Percentiles rank a stretch among this genome's conserved stretches.
phyloP scores from a whole-genome alignment of 1,140 invertebrate genomes.

The Pantala flavescens region DNA sequence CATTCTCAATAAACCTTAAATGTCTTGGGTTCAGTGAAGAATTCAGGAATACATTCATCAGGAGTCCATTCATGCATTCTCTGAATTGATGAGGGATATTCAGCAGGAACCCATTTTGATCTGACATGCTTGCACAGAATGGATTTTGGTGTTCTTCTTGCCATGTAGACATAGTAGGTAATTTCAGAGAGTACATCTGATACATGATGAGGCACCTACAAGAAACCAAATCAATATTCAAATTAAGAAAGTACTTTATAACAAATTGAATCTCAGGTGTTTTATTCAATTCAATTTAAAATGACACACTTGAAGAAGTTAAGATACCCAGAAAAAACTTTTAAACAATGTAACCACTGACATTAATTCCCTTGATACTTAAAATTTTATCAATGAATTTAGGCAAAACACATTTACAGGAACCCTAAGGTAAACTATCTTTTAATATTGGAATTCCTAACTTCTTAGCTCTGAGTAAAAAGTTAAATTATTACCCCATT shows the following conservation, averaged over 20 bases:
- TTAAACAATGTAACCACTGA: too few relatives aligned
- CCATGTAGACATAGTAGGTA: conserved; percentile 94
- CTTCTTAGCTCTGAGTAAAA: too few relatives aligned
- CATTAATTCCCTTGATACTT: too few relatives aligned
- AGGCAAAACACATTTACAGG: too few relatives aligned
- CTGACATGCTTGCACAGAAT: conserved; percentile 86
- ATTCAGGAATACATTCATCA: conserved; percentile 95
- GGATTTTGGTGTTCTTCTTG: conserved; percentile 67
- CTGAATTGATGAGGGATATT: conserved; percentile 89
- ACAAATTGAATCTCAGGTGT: too few relatives aligned
- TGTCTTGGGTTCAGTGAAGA: conserved; percentile 81
- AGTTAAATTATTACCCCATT: too few relatives aligned
- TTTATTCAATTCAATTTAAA: too few relatives aligned
- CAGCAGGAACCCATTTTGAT: conserved; percentile 86
- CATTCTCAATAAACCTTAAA: conserved; percentile 50
- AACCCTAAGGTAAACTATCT: too few relatives aligned
- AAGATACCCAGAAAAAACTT: too few relatives aligned
- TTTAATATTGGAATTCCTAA: too few relatives aligned
- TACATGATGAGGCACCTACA: conserved; percentile 78
- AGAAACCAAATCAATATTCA: conserved; percentile 16
- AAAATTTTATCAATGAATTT: too few relatives aligned
- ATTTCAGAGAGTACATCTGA: conserved; percentile 94
- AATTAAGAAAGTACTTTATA: background rate
- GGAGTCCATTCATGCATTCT: conserved; percentile 91
- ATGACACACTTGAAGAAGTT: too few relatives aligned